These are phyloP conservation scores for Tragelaphus strepsiceros DNA, from an alignment of 2,113 vertebrate genomes.

Conservation along the genomic window DNA sequence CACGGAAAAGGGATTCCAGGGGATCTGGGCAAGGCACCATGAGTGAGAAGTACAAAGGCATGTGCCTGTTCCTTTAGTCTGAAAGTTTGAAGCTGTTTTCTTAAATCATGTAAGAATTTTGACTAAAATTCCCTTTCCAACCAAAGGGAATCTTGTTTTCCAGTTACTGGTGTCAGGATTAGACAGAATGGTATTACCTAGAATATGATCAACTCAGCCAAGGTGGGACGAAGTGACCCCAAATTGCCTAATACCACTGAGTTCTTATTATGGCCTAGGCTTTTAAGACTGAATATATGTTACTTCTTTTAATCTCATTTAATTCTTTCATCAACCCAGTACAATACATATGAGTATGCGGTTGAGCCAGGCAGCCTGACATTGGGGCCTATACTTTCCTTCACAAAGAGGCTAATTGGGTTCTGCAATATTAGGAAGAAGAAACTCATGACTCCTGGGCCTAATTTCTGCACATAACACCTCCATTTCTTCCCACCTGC, in stretches of 20 bases:
- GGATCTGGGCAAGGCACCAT: background rate
- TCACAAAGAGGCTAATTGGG: background rate
- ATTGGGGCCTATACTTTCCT: background rate
- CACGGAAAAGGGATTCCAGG: background rate
- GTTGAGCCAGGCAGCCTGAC: background rate
- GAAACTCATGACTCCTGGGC: background rate
- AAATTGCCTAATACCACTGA: background rate
- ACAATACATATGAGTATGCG: background rate
- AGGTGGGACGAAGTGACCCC: background rate
- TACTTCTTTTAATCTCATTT: background rate
- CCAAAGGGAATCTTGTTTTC: background rate
- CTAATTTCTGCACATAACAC: background rate
- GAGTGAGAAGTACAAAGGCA: background rate
- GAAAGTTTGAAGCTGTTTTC: background rate
- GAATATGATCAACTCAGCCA: background rate
- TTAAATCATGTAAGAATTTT: background rate
- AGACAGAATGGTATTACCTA: background rate
- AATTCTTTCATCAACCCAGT: background rate
- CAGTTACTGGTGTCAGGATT: background rate
- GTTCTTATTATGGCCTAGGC: background rate
- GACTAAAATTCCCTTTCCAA: background rate
- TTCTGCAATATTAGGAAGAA: background rate
- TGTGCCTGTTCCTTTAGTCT: background rate
- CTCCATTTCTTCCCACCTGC: fast-evolving
- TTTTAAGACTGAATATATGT: background rate